Percentiles rank a stretch among this genome's conserved stretches.
phyloP scores from a whole-genome alignment of 64 coral and sea anemone species.

The Stichodactyla helianthus region DNA sequence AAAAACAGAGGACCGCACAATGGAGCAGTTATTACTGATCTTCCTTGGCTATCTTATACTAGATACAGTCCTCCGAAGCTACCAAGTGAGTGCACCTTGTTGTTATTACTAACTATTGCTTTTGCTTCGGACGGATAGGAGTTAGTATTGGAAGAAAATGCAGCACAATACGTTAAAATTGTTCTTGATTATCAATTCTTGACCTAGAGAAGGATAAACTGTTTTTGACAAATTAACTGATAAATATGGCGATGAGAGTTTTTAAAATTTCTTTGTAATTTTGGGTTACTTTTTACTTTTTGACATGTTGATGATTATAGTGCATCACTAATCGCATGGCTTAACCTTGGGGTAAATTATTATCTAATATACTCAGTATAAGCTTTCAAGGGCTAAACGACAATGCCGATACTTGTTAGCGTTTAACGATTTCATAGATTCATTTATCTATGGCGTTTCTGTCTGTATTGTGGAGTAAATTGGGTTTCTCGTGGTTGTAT shows the following conservation, averaged over 20 bases:
- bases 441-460: neutral
- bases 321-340: conserved; percentile 11
- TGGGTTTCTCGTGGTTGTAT: no score
- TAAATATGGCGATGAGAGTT: no score
- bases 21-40: conserved; percentile 5
- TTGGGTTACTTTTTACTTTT: neutral
- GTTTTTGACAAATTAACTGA: no score
- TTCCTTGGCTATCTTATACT: conserved; percentile 90
- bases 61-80: conserved; percentile 92
- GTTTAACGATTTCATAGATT: neutral
- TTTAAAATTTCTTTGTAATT: neutral
- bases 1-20: neutral
- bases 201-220: no score
- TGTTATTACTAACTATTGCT: neutral
- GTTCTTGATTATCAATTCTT: no score
- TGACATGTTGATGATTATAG: neutral
- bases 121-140: neutral
- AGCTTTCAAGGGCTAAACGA: neutral
- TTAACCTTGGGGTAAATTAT: conserved; percentile 6
- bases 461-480: no score
- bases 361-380: conserved; percentile 6
- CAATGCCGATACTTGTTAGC: neutral
- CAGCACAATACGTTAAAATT: no score
- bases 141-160: no score
- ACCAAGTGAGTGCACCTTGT: conserved; percentile 61